Evolutionary conservation across 1,140 invertebrate genomes (phyloP).

Genomic region (Mylabris phalerata): DNA sequence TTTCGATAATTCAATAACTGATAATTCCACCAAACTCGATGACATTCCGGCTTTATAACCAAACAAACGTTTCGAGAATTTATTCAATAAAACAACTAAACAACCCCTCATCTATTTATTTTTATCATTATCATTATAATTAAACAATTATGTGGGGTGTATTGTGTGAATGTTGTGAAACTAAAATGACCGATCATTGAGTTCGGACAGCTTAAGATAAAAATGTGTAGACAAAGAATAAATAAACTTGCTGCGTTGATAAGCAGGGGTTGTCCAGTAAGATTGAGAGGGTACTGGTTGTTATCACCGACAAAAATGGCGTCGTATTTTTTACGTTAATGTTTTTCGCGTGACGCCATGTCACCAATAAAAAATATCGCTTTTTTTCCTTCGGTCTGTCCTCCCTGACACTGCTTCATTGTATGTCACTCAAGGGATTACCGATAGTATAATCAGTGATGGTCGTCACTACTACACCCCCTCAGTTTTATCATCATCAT

Average conservation of each 20-base stretch:
- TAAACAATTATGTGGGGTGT: no score
- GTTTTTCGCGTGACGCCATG: constrained; percentile 20
- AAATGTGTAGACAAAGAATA: constrained; percentile 1
- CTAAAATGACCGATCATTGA: neutral
- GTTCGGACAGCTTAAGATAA: constrained; percentile 6
- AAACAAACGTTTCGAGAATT: neutral
- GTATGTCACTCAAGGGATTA: constrained; percentile 17
- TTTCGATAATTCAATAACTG: no score
- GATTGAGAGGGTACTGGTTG: constrained; percentile 15
- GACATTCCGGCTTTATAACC: neutral
- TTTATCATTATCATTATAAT: no score
- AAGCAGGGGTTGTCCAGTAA: neutral
- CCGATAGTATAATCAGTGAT: constrained; percentile 1
- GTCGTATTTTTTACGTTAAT: constrained; percentile 24
- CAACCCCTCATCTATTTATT: neutral
- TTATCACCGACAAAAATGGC: constrained; percentile 24
- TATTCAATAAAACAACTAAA: neutral
- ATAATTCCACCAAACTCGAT: neutral
- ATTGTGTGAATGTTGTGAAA: no score
- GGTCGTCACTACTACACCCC: neutral
- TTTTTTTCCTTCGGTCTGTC: constrained; percentile 1
- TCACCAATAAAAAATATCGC: constrained; percentile 23
- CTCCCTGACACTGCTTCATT: neutral
- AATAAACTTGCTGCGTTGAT: constrained; percentile 8
- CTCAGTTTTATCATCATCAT: no score